These are phyloP conservation scores for Tupaia tana DNA, from an alignment of 2,113 vertebrate species.

Conservation along the genomic window DNA sequence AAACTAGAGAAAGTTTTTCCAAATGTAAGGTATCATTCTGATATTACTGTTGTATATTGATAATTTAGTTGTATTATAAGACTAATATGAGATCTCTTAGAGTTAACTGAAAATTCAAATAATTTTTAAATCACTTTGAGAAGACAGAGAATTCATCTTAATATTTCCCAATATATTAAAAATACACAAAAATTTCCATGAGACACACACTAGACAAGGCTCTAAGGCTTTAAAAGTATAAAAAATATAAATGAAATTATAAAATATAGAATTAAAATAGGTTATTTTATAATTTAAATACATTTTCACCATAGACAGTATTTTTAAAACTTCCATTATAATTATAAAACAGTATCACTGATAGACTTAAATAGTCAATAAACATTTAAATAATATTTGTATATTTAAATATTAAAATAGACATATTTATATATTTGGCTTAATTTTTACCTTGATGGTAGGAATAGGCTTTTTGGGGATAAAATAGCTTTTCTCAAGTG, in stretches of 20 bases:
- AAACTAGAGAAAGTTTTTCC: neutral
- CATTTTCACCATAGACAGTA: neutral
- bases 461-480: constrained; percentile 89
- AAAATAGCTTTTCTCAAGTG: constrained; percentile 74
- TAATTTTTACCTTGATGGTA: constrained; percentile 90
- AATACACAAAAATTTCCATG: neutral
- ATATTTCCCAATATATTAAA: neutral
- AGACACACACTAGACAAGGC: neutral
- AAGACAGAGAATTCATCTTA: neutral
- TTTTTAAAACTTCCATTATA: neutral
- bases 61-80: neutral
- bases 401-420: neutral
- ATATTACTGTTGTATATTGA: neutral
- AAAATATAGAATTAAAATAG: neutral
- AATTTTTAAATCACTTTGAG: neutral
- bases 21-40: neutral
- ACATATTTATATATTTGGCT: neutral
- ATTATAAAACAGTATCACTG: neutral
- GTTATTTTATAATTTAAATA: neutral
- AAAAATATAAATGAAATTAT: neutral
- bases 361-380: neutral
- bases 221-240: neutral
- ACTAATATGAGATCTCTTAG: neutral
- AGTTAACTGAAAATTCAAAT: neutral
- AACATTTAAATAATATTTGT: neutral